phyloP scores from a whole-genome alignment of 2,113 vertebrate species.

The Climacteris rufus region DNA sequence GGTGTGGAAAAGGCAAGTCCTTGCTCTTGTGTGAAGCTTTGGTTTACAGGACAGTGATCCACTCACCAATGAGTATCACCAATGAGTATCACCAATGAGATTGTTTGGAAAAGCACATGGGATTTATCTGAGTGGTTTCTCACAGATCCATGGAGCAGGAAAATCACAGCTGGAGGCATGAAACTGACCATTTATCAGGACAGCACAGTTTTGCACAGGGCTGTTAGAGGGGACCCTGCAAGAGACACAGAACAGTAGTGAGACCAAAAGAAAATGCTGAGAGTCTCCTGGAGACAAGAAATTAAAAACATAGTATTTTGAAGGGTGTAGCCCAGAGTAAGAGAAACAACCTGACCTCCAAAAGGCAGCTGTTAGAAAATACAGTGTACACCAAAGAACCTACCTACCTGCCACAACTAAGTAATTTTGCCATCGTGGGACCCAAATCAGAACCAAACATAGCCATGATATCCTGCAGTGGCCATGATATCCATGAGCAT shows the following conservation, averaged over 20 bases:
- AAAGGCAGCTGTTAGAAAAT: background rate
- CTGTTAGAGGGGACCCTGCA: conserved; percentile 18
- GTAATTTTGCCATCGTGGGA: background rate
- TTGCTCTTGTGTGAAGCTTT: background rate
- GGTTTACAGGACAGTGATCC: background rate
- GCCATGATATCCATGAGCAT: background rate
- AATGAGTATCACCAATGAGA: background rate
- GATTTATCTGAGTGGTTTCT: conserved; percentile 5
- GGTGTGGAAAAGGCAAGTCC: background rate
- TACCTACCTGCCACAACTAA: background rate
- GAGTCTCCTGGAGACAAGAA: background rate
- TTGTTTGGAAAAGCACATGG: background rate
- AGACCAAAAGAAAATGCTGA: background rate
- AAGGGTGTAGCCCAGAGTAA: background rate
- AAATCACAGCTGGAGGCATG: conserved; percentile 18
- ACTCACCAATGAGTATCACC: background rate
- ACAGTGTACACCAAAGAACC: background rate
- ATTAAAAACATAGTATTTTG: background rate
- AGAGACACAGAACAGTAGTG: background rate
- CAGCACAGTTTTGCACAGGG: conserved; percentile 5
- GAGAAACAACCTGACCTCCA: background rate
- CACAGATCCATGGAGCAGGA: background rate
- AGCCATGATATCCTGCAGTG: background rate
- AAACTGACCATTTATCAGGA: background rate
- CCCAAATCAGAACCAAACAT: background rate